Evolutionary conservation across 2,113 vertebrate species (phyloP).

Genomic region (Cariama cristata): DNA sequence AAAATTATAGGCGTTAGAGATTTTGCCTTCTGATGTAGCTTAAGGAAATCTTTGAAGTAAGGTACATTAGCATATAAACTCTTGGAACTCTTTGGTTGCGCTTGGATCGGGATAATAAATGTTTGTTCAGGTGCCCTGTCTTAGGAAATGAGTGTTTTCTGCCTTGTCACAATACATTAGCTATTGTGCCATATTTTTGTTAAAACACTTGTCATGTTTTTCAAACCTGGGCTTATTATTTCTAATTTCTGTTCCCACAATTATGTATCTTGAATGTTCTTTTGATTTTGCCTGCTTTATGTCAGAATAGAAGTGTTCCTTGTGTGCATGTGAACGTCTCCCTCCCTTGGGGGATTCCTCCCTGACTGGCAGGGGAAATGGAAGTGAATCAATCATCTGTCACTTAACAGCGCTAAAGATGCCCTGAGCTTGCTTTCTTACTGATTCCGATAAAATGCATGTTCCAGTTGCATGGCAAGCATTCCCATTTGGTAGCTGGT

Average conservation of each 20-base stretch:
- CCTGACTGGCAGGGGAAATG: not conserved
- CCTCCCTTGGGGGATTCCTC: not conserved
- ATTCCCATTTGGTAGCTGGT: not conserved
- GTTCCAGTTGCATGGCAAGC: not conserved
- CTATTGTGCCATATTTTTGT: not conserved
- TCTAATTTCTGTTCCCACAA: not conserved
- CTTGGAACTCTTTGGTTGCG: not conserved
- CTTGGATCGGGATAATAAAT: not conserved
- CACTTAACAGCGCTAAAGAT: not conserved
- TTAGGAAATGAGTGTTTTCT: not conserved
- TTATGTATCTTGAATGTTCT: not conserved
- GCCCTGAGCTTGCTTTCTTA: not conserved
- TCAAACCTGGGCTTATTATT: not conserved
- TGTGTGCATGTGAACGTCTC: not conserved
- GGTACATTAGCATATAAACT: constrained; percentile 24
- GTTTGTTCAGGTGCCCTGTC: constrained; percentile 52
- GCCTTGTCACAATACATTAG: not conserved
- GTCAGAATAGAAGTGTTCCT: not conserved
- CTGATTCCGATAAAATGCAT: not conserved
- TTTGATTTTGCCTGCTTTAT: not conserved
- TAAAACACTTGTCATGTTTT: not conserved
- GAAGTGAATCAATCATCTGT: not conserved
- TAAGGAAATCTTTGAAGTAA: constrained; percentile 40
- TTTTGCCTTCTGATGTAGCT: not conserved
- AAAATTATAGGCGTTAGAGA: not conserved